Base-by-base conservation (phyloP, 2,797 vertebrate species). In the Aeoliscus strigatus region DNA sequence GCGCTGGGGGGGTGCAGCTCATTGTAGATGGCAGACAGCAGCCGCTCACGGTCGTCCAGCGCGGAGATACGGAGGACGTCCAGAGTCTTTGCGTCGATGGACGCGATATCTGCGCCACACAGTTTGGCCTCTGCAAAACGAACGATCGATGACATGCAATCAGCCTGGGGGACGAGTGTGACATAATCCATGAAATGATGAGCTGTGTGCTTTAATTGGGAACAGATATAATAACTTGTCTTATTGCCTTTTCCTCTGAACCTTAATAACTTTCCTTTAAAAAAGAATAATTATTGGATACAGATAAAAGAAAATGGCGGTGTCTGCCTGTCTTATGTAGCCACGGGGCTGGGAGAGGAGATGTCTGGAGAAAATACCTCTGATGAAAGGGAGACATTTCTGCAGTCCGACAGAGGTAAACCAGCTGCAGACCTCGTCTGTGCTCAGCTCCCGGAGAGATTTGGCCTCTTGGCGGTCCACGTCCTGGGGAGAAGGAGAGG, bases 341-440 rank as follows among this genome's bases (percentile, higher is more conserved):
- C 59, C 21, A 41, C 13, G 9, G 51, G 49, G 44, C 24, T 31
- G 16, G 16, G 41, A 56, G 50, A 65, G 51, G 40, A 60, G 39
- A 26, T 30, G 21, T 26, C 32, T 27, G 31, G 27, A 42, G 57
- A 26, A 64, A 37, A 7, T 81, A 88, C 88, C 86, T 81, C 63
- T 82, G 71, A 91, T 87, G 78, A 79, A 79, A 62, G 86, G 79
- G 38, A 86, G 73, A 62, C 85, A 88, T 73, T 84, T 88, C 41
- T 82, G 55, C 25, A 83, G 70, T 44, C 85, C 83, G 46, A 84
- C 82, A 46, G 52, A 80, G 46, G 63, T 68, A 75, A 90, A 89
- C 86, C 86, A 90, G 52, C 75, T 83, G 80, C 87, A 92, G 63
- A 88, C 64, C 56, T 82, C 81, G 39, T 87, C 86, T 39, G 61